Base-by-base conservation (phyloP, 2,888 invertebrate species). In the Cinara cedri region DNA sequence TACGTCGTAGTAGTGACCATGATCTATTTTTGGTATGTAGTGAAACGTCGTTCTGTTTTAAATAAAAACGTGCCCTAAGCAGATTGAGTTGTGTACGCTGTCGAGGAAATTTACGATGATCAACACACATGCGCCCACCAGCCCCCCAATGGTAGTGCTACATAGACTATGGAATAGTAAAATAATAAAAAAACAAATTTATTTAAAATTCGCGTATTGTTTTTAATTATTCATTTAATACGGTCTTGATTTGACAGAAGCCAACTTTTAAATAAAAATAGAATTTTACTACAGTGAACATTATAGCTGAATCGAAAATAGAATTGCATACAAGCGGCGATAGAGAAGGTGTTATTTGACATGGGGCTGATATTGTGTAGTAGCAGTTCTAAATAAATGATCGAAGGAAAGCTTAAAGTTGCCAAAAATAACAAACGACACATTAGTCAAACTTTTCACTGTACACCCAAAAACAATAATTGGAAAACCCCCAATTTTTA, bases 351-450 rank as follows among this genome's bases (percentile, higher is more conserved):
- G 68, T 78, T 68, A 49, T 70, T 78, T 76, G 57, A 55, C 76
- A 66, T 26, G 14, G 54, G 63, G 21, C 42, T 49, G 24, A 49
- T 70, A 60, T 70, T 26, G 3, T 34, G 34, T 34, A 34, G 57
- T 78, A 26, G 26, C 57, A 14, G 66, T 76, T 76, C 66, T 68
- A 68, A 68, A 78, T 60, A 70, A 78, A 78, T 16, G 66, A 78
- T 70, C 34, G 60, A 49, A 78, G 14, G 68, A 68, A 78, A 49
- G 55, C 49, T 34, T 1, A 51, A 70, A 68, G 78, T 70, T 60
- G 78, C 78, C 78, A 78, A 78, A 70, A 78, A 78, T 78, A 78
- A 60, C 49, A 62, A 68, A 70, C 51, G 46, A 42, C 68, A 49
- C 26, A 57, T 76, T 57, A 55, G 66, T 68, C 76, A 57, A 78